Percentiles rank a stretch among this genome's conserved stretches.
phyloP scores from a whole-genome alignment of 2,888 invertebrate species.

The Druceiella hillmani region DNA sequence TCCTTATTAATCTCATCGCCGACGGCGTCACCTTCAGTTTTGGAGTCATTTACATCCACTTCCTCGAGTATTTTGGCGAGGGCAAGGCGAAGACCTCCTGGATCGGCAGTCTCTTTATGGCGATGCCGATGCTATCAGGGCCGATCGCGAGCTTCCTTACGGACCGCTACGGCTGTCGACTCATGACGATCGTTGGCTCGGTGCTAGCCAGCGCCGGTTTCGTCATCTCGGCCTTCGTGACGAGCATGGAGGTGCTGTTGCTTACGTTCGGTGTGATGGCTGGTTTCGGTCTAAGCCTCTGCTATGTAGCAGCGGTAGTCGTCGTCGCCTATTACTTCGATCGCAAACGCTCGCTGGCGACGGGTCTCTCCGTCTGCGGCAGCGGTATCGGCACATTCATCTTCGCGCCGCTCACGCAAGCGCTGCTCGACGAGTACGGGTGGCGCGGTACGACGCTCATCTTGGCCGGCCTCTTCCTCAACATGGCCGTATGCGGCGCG shows the following conservation, averaged over 20 bases:
- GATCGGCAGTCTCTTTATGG: conserved; percentile 88
- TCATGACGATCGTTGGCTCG: conserved; percentile 73
- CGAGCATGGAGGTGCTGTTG: conserved; percentile 71
- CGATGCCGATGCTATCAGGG: conserved; percentile 82
- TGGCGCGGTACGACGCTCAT: conserved; percentile 83
- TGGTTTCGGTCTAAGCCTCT: conserved; percentile 79
- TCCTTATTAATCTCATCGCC: conserved; percentile 84
- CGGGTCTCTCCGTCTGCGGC: conserved; percentile 81
- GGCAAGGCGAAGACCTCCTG: conserved; percentile 84
- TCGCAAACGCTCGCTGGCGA: conserved; percentile 76
- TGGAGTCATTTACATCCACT: conserved; percentile 83
- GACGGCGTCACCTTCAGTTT: conserved; percentile 92
- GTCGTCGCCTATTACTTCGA: conserved; percentile 90
- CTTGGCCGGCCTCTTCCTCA: conserved; percentile 73
- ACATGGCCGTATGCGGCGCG: conserved; percentile 75
- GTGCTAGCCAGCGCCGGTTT: conserved; percentile 72
- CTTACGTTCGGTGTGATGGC: conserved; percentile 79
- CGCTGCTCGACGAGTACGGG: conserved; percentile 68
- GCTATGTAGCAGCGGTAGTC: conserved; percentile 87
- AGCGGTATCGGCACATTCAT: conserved; percentile 86
- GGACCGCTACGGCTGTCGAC: conserved; percentile 76
- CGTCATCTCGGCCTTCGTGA: conserved; percentile 67
- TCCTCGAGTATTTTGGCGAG: conserved; percentile 78
- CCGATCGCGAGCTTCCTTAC: conserved; percentile 81
- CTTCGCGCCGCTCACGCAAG: conserved; percentile 74